These are phyloP conservation scores for Rhinogobius similis DNA, from an alignment of 2,113 vertebrate genomes.

Conservation along the genomic window DNA sequence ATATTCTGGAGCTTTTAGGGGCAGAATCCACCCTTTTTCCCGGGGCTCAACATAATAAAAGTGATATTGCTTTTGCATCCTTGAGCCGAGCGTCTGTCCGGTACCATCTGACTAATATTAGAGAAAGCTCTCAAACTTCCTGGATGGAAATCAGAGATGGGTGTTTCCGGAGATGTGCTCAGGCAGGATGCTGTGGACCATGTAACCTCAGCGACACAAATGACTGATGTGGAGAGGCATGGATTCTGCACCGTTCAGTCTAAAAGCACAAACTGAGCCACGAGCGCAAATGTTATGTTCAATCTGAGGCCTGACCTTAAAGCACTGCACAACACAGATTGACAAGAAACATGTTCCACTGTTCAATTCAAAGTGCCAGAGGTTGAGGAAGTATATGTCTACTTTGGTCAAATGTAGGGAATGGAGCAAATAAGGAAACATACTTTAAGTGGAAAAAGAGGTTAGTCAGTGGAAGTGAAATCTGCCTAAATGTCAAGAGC, in stretches of 20 bases:
- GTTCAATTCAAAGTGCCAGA: neutral
- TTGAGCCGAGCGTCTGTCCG: slow-evolving; percentile 36
- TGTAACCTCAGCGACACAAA: slow-evolving; percentile 48
- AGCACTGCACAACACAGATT: slow-evolving; percentile 13
- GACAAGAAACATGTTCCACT: slow-evolving; percentile 18
- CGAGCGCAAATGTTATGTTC: slow-evolving; percentile 7
- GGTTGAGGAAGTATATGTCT: neutral
- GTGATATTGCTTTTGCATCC: slow-evolving; percentile 73
- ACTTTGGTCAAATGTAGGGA: neutral
- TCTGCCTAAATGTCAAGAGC: too few relatives aligned
- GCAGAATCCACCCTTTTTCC: slow-evolving; percentile 51
- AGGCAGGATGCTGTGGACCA: slow-evolving; percentile 67
- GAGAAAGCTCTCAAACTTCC: slow-evolving; percentile 67
- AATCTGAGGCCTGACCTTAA: slow-evolving; percentile 35
- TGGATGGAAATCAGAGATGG: slow-evolving; percentile 43
- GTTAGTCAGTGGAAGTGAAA: too few relatives aligned
- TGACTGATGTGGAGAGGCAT: slow-evolving; percentile 54
- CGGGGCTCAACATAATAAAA: slow-evolving; percentile 65
- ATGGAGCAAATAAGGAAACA: neutral
- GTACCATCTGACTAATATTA: slow-evolving; percentile 57
- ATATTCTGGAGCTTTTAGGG: slow-evolving; percentile 73
- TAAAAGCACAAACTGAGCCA: slow-evolving; percentile 50
- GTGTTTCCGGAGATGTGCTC: slow-evolving; percentile 51
- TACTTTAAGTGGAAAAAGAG: neutral
- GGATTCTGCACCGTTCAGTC: slow-evolving; percentile 37